A percentile compares a stretch with the other conserved stretches of the same genome.
phyloP scores from a whole-genome alignment of 2,797 vertebrate species.

The Pangasius krempfi region DNA sequence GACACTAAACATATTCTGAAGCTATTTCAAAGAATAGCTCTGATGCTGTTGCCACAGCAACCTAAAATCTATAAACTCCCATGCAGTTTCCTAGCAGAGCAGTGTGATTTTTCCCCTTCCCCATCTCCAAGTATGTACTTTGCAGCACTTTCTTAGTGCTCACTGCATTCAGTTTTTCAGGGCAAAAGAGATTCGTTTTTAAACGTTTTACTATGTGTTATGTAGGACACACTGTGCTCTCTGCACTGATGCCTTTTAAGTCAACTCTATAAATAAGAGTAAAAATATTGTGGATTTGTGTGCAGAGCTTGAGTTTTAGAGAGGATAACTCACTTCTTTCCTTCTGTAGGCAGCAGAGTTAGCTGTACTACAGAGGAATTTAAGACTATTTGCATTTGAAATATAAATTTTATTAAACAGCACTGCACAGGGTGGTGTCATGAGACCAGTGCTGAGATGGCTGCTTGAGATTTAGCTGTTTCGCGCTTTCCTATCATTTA shows the following conservation, averaged over 20 bases:
- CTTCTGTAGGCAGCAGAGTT: neutral
- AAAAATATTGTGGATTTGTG: neutral
- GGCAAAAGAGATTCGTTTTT: neutral
- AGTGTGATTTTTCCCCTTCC: conserved; percentile 40
- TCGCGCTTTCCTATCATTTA: neutral
- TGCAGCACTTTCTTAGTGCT: conserved; percentile 20
- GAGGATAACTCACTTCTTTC: neutral
- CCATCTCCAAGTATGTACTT: neutral
- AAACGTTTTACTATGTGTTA: neutral
- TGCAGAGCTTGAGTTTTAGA: neutral
- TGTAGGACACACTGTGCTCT: neutral
- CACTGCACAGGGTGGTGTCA: neutral
- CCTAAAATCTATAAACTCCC: conserved; percentile 61
- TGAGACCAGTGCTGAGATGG: neutral
- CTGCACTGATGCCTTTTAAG: neutral
- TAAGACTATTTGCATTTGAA: neutral
- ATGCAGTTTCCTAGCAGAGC: conserved; percentile 49
- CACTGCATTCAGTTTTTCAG: neutral
- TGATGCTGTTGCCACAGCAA: conserved; percentile 62
- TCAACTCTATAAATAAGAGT: neutral
- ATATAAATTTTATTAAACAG: neutral
- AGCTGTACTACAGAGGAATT: neutral
- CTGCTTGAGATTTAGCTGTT: neutral
- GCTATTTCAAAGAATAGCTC: conserved; percentile 55
- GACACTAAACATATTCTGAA: conserved; percentile 53